phyloP scores from a whole-genome alignment of 2,797 vertebrate species.

The Pteropus rufus region DNA sequence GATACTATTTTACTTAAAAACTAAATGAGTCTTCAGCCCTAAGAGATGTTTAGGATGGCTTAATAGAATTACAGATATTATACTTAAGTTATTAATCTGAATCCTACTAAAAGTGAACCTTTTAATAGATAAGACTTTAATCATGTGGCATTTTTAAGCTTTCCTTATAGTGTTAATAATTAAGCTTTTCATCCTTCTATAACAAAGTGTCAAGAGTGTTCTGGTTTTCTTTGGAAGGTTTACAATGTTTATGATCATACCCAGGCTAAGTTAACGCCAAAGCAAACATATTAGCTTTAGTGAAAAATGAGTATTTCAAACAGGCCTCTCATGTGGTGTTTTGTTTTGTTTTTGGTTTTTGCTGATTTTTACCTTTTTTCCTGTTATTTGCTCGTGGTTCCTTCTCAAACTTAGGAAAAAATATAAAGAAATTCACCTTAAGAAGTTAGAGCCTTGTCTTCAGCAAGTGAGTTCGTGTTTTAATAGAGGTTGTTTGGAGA shows the following conservation, averaged over 20 bases:
- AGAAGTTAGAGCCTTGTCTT: neutral
- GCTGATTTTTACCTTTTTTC: neutral
- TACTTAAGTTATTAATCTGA: neutral
- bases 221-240: constrained; percentile 4
- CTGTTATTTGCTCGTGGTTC: neutral
- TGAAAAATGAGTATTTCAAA: neutral
- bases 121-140: neutral
- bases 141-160: neutral
- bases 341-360: neutral
- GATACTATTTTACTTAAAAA: neutral
- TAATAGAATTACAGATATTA: neutral
- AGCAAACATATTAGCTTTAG: neutral
- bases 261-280: neutral
- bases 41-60: neutral
- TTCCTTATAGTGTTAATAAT: neutral
- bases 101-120: neutral
- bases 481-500: constrained; percentile 3
- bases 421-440: constrained; percentile 1
- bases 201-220: neutral
- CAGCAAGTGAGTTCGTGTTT: neutral
- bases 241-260: constrained; percentile 1
- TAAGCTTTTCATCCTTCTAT: neutral
- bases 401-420: neutral
- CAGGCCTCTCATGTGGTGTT: neutral
- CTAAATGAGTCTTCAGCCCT: neutral